These are phyloP conservation scores for Phylloscopus trochiloides DNA, from an alignment of 2,113 vertebrate genomes.

Conservation along the genomic window DNA sequence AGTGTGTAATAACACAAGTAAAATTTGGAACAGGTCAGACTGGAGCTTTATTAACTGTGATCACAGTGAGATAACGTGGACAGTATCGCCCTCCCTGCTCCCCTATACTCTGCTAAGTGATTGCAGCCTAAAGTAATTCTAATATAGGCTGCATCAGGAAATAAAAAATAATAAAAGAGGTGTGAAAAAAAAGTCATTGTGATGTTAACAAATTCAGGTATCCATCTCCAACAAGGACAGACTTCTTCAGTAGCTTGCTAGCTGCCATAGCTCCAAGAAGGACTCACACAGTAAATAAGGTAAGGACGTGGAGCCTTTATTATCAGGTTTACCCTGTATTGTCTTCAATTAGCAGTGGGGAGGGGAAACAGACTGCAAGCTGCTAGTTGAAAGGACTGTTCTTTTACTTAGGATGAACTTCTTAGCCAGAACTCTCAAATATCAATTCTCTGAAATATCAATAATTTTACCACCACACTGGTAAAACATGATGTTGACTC, in stretches of 20 bases:
- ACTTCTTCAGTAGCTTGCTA: not conserved
- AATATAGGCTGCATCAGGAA: not conserved
- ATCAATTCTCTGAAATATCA: not conserved
- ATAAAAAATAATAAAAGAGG: not conserved
- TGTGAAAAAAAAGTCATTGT: not conserved
- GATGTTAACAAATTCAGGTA: not conserved
- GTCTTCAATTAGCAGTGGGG: not conserved
- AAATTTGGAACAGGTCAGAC: not conserved
- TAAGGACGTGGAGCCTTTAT: not conserved
- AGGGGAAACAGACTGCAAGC: not conserved
- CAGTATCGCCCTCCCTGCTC: not conserved
- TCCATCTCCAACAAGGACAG: not conserved
- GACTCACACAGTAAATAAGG: not conserved
- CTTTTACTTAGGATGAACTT: not conserved
- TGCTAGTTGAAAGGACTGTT: not conserved
- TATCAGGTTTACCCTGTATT: accelerated
- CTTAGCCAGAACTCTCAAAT: not conserved
- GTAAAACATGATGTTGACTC: not conserved
- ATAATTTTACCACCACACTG: not conserved
- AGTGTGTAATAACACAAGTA: not conserved
- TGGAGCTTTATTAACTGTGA: not conserved
- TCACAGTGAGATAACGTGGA: not conserved
- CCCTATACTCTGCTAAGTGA: not conserved
- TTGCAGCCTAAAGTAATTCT: not conserved
- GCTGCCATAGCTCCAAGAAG: not conserved